Conservation (phyloP, 2,888 invertebrate genomes). For the Diadromus collaris region DNA sequence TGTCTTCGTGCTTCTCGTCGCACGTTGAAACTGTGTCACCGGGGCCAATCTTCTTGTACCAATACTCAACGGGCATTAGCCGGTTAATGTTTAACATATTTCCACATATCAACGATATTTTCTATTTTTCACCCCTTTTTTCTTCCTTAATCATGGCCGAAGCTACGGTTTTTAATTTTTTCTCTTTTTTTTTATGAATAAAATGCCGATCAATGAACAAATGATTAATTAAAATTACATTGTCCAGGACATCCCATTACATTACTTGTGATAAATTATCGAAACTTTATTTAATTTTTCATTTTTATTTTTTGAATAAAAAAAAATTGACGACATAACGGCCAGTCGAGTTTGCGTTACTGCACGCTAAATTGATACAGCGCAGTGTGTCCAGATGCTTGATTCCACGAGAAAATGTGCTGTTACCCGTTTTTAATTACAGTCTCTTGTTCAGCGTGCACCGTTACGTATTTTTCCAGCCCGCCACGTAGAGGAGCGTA, state of each 20-base stretch:
- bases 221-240: too few relatives aligned
- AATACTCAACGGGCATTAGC: slow-evolving; percentile 1
- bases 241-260: too few relatives aligned
- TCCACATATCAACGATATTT: not conserved
- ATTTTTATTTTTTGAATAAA: not conserved
- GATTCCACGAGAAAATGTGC: not conserved
- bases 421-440: slow-evolving; percentile 4
- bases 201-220: too few relatives aligned
- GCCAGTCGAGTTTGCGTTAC: not conserved
- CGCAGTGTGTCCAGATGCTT: not conserved
- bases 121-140: not conserved
- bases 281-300: not conserved
- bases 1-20: slow-evolving; percentile 21
- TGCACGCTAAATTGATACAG: not conserved
- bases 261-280: not conserved
- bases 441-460: not conserved
- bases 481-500: not conserved
- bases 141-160: not conserved
- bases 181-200: too few relatives aligned
- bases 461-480: not conserved
- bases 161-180: too few relatives aligned
- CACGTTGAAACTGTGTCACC: slow-evolving; percentile 66
- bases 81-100: not conserved
- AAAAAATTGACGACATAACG: not conserved
- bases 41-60: slow-evolving; percentile 33